Evolutionary conservation across 2,888 invertebrate species (phyloP).

Genomic region (Meteorus cinctellus): DNA sequence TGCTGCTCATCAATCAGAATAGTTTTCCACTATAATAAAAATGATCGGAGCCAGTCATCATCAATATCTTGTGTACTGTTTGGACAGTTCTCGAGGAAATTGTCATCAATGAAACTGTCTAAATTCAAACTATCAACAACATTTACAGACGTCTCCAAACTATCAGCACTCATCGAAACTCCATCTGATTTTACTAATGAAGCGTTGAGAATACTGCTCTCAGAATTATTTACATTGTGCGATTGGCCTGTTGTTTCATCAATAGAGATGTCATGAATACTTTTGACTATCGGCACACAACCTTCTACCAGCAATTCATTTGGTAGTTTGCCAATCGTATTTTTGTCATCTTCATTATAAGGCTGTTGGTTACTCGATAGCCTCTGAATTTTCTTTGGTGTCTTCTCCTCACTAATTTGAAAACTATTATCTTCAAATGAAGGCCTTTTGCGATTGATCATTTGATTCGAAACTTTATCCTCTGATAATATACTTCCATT

Average conservation of each 20-base stretch:
- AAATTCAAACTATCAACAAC: constrained; percentile 43
- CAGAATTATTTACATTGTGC: neutral
- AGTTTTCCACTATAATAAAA: constrained; percentile 43
- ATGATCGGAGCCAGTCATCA: constrained; percentile 53
- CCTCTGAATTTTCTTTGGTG: constrained; percentile 23
- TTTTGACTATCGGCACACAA: neutral
- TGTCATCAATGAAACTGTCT: constrained; percentile 47
- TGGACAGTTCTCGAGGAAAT: constrained; percentile 46
- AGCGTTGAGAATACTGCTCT: neutral
- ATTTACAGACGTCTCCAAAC: constrained; percentile 3
- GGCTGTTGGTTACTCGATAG: neutral
- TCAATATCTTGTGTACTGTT: constrained; percentile 46
- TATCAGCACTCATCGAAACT: neutral
- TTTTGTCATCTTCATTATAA: constrained; percentile 13
- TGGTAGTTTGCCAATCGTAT: neutral
- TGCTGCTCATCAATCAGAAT: neutral
- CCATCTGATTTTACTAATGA: neutral
- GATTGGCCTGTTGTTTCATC: neutral
- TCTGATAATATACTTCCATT: neutral
- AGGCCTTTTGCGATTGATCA: constrained; percentile 5
- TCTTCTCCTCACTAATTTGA: neutral
- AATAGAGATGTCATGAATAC: neutral
- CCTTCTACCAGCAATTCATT: neutral
- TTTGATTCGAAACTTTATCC: neutral
- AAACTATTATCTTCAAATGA: neutral